phyloP scores from a whole-genome alignment of 2,797 vertebrate genomes.

The Myotis vivesi region DNA sequence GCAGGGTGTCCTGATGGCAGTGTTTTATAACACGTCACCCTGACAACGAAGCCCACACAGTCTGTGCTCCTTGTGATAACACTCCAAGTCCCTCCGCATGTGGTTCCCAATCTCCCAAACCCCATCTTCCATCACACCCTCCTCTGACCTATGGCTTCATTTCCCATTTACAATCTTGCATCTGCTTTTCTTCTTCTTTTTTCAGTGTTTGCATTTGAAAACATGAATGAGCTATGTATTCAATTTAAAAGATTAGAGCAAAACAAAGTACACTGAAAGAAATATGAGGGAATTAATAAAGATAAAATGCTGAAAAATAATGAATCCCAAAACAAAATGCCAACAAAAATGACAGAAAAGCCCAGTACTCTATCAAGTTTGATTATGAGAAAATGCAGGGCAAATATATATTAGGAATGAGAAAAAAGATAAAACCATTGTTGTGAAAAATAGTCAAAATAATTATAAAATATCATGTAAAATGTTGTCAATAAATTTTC shows the following conservation, averaged over 20 bases:
- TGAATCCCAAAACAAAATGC: background rate
- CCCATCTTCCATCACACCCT: background rate
- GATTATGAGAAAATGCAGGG: background rate
- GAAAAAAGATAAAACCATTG: background rate
- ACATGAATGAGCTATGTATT: slow-evolving; percentile 9
- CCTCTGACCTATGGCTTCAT: background rate
- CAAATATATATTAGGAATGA: background rate
- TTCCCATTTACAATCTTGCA: background rate
- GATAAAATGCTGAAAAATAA: slow-evolving; percentile 46
- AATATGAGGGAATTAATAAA: slow-evolving; percentile 25
- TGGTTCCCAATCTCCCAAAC: background rate
- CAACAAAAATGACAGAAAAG: slow-evolving; percentile 26
- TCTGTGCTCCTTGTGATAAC: background rate
- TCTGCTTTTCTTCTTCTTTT: background rate
- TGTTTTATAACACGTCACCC: background rate
- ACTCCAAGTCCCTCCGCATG: background rate
- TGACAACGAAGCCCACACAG: background rate
- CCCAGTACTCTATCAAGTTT: background rate
- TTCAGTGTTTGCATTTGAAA: slow-evolving; percentile 39
- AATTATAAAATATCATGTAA: slow-evolving; percentile 38
- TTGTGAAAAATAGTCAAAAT: slow-evolving; percentile 29
- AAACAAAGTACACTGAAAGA: slow-evolving; percentile 32
- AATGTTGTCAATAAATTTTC: slow-evolving; percentile 25
- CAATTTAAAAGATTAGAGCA: slow-evolving; percentile 4
- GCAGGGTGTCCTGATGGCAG: background rate